Evolutionary conservation across 2,113 vertebrate species (phyloP).

Genomic region (Megaptera novaeangliae): DNA sequence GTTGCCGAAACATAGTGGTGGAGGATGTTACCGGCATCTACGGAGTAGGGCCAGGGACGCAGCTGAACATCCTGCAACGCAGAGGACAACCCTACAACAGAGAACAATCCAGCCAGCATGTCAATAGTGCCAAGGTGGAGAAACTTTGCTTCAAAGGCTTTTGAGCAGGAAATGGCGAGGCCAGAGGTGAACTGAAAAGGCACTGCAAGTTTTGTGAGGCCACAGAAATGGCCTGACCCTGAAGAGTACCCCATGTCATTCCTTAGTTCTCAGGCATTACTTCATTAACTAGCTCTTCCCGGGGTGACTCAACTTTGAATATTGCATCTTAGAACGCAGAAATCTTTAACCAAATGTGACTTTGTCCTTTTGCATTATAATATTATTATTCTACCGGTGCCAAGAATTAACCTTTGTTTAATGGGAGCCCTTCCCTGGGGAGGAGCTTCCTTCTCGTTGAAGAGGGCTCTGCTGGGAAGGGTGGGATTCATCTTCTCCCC

Average conservation of each 20-base stretch:
- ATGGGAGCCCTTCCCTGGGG: slow-evolving; percentile 44
- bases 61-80: not conserved
- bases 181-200: not conserved
- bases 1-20: no score
- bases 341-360: slow-evolving; percentile 67
- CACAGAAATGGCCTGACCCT: not conserved
- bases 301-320: not conserved
- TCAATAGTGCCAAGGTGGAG: not conserved
- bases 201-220: accelerated
- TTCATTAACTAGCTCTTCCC: not conserved
- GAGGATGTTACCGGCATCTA: not conserved
- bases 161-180: not conserved
- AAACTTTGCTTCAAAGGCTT: not conserved
- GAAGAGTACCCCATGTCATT: accelerated
- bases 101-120: not conserved
- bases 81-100: accelerated
- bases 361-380: slow-evolving; percentile 48
- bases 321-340: not conserved
- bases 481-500: not conserved
- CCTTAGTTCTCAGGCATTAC: accelerated
- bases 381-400: slow-evolving; percentile 71
- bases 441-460: not conserved
- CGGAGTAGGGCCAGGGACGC: not conserved
- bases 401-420: slow-evolving; percentile 77
- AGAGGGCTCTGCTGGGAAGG: not conserved